phyloP scores from a whole-genome alignment of 2,797 vertebrate genomes.

The Channallabes apus region DNA sequence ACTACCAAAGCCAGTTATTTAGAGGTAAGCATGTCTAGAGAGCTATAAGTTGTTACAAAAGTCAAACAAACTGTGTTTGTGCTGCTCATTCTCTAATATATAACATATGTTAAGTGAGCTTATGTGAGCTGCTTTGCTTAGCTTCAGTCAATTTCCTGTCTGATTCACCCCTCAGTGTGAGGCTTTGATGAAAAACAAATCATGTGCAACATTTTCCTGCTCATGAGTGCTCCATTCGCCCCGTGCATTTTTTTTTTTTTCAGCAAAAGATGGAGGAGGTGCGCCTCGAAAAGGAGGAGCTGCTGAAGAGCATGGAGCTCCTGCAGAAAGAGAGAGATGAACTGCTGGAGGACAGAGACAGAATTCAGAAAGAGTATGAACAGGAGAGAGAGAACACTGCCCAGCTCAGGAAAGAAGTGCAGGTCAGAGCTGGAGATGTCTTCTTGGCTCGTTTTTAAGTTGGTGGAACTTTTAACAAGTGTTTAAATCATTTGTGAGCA shows the following conservation, averaged over 20 bases:
- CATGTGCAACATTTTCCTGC: background rate
- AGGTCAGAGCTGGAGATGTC: slow-evolving; percentile 72
- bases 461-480: background rate
- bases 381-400: slow-evolving; percentile 76
- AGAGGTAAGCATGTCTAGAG: slow-evolving; percentile 77
- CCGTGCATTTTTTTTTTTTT: slow-evolving; percentile 30
- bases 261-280: slow-evolving; percentile 96
- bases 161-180: slow-evolving; percentile 3
- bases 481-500: background rate
- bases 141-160: slow-evolving; percentile 25
- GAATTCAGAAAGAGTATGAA: slow-evolving; percentile 72
- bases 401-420: slow-evolving; percentile 82
- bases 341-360: slow-evolving; percentile 80
- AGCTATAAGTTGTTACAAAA: background rate
- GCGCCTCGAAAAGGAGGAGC: slow-evolving; percentile 89
- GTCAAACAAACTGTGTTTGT: too few relatives aligned
- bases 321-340: slow-evolving; percentile 87
- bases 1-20: slow-evolving; percentile 95
- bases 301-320: slow-evolving; percentile 80
- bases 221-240: background rate
- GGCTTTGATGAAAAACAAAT: slow-evolving; percentile 15
- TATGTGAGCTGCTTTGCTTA: background rate
- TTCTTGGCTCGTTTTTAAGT: background rate
- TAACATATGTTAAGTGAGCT: background rate
- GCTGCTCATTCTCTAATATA: background rate